phyloP scores from a whole-genome alignment of 1,140 invertebrate species.

The Drosophila ananassae region DNA sequence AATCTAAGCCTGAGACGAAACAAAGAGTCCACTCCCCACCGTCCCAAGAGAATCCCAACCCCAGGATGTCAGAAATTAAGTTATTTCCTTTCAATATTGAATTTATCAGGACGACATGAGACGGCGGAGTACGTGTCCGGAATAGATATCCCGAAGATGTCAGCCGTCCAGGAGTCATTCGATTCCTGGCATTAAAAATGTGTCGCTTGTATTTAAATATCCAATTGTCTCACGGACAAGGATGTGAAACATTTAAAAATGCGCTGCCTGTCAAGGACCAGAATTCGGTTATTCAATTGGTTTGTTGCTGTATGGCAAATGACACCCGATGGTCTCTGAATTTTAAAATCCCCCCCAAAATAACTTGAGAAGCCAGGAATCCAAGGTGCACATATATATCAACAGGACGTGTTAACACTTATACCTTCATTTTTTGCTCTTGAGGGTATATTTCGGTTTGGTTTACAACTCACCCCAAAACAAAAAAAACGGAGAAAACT shows the following conservation, averaged over 20 bases:
- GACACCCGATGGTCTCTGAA: conserved; percentile 74
- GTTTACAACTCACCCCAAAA: conserved; percentile 5
- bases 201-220: conserved; percentile 78
- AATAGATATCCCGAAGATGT: conserved; percentile 47
- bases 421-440: conserved; percentile 27
- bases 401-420: conserved; percentile 63
- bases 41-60: background rate
- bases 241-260: conserved; percentile 79
- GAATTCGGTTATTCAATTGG: conserved; percentile 73
- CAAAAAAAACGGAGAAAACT: conserved; percentile 19
- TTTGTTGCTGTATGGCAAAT: conserved; percentile 64
- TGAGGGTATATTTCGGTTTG: conserved; percentile 46
- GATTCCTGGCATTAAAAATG: conserved; percentile 57
- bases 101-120: conserved; percentile 69
- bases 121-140: conserved; percentile 58
- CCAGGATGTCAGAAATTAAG: conserved; percentile 61
- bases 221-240: conserved; percentile 55
- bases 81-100: conserved; percentile 82
- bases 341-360: conserved; percentile 63
- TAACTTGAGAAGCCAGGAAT: conserved; percentile 18
- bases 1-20: too few relatives aligned
- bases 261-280: conserved; percentile 22
- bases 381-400: conserved; percentile 31
- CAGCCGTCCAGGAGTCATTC: conserved; percentile 33
- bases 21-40: background rate